A percentile compares a stretch with the other conserved stretches of the same genome.
These are phyloP conservation scores for Meandrusa payeni DNA, from an alignment of 2,888 invertebrate genomes.

Conservation along the genomic window DNA sequence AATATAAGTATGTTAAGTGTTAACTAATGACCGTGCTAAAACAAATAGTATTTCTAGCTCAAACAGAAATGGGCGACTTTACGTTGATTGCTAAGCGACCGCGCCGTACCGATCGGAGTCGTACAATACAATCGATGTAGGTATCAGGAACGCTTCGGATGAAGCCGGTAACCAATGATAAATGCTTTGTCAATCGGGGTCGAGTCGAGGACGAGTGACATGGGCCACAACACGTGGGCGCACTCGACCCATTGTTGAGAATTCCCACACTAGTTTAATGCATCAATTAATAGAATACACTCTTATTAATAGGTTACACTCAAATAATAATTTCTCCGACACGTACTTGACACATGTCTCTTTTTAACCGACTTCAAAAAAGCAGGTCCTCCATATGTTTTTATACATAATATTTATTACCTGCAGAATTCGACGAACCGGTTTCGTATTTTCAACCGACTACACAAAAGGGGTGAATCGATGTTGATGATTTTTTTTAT, in stretches of 20 bases:
- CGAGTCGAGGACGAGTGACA: slow-evolving; percentile 36
- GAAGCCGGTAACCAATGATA: slow-evolving; percentile 35
- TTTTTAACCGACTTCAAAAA: too few relatives aligned
- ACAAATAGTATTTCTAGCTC: slow-evolving; percentile 16
- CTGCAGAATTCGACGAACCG: too few relatives aligned
- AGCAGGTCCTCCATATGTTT: too few relatives aligned
- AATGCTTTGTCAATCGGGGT: slow-evolving; percentile 48
- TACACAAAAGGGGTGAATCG: too few relatives aligned
- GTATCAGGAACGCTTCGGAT: slow-evolving; percentile 48
- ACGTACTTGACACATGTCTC: too few relatives aligned
- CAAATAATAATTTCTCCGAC: too few relatives aligned
- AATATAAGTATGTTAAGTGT: slow-evolving; percentile 18
- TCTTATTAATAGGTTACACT: slow-evolving; percentile 23
- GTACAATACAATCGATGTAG: slow-evolving; percentile 57
- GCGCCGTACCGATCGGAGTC: slow-evolving; percentile 2
- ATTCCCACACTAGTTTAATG: slow-evolving; percentile 40
- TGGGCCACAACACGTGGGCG: slow-evolving; percentile 34
- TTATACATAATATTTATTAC: too few relatives aligned
- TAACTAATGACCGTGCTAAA: slow-evolving; percentile 13
- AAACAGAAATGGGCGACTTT: slow-evolving; percentile 15
- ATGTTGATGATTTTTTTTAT: too few relatives aligned
- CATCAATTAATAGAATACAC: slow-evolving; percentile 34
- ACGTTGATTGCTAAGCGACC: slow-evolving; percentile 21
- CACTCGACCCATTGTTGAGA: slow-evolving; percentile 37
- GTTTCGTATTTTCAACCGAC: too few relatives aligned